Evolutionary conservation across 2,113 vertebrate genomes (phyloP), one percentile per base, ranked within the genome.

Genomic region (Tautogolabrus adspersus): DNA sequence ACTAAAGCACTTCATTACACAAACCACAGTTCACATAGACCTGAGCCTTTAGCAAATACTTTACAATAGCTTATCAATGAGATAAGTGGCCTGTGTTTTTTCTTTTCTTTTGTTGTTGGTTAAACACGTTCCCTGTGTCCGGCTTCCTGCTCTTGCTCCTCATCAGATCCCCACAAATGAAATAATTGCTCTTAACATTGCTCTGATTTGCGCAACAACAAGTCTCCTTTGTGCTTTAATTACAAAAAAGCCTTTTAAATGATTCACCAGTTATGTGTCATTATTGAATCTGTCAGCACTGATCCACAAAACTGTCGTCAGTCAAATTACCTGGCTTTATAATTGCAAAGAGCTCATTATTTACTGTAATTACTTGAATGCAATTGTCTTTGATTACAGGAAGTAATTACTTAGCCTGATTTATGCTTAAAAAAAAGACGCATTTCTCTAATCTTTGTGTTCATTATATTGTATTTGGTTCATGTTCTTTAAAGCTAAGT

Each of bases 341-440:
- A 85, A 79, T 86, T 75, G 59, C 77, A 68, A 80, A 79, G 70
- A 67, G 59, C 72, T 83, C 63, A 34, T 89, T 87, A 90, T 89
- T 91, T 85, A 87, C 89, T 80, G 75, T 87, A 86, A 85, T 91
- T 90, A 92, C 81, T 83, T 74, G 22, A 79, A 76, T 86, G 75
- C 79, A 88, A 85, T 89, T 46, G 77, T 74, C 66, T 90, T 88
- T 91, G 86, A 92, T 93, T 89, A 82, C 72, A 82, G 88, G 86
- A 91, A 85, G 73, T 84, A 90, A 89, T 92, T 84, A 87, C 87
- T 88, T 84, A 85, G 65, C 73, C 60, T 49, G 13, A 0, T 44
- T 65, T 77, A 26, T 22, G 22, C 52, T 55, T 63, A 22, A 30
- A 57, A 19, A 87, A 77, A 88, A 86, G 61, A 66, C 58, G 75